Evolutionary conservation across 2,888 invertebrate species (phyloP).

Genomic region (Caenorhabditis macrosperma): DNA sequence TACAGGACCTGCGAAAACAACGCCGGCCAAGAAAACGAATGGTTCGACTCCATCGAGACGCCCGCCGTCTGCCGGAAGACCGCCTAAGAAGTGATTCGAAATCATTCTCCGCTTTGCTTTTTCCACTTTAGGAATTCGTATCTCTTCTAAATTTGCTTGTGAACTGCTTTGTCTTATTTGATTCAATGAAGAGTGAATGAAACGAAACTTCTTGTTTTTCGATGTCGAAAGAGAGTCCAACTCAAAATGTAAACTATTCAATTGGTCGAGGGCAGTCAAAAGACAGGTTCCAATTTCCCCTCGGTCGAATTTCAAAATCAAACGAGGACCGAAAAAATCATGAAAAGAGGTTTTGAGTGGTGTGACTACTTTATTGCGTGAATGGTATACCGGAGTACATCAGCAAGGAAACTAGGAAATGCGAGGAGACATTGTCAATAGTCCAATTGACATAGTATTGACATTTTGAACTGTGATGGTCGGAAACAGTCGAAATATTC

Average conservation of each 20-base stretch:
- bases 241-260: not conserved
- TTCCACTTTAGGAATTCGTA: slow-evolving; percentile 21
- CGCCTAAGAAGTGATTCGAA: slow-evolving; percentile 42
- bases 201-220: not conserved
- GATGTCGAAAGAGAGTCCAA: not conserved
- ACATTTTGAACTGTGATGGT: slow-evolving; percentile 21
- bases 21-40: slow-evolving; percentile 59
- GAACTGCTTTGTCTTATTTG: slow-evolving; percentile 5
- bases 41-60: slow-evolving; percentile 51
- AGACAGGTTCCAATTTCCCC: too few species aligned
- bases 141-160: slow-evolving; percentile 5
- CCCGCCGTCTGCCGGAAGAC: slow-evolving; percentile 56
- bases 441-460: too few species aligned
- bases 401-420: slow-evolving; percentile 19
- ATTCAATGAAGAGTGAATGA: not conserved
- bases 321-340: too few species aligned
- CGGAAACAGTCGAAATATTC: not conserved
- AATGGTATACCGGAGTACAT: slow-evolving; percentile 10
- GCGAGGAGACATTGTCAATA: not conserved
- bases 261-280: not conserved
- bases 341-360: too few species aligned
- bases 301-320: too few species aligned
- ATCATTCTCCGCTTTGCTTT: slow-evolving; percentile 16
- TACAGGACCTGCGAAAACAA: slow-evolving; percentile 39
- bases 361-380: slow-evolving; percentile 38